Percentiles rank a stretch among this genome's conserved stretches.
These are phyloP conservation scores for Psophia crepitans DNA, from an alignment of 2,113 vertebrate genomes.

Conservation along the genomic window DNA sequence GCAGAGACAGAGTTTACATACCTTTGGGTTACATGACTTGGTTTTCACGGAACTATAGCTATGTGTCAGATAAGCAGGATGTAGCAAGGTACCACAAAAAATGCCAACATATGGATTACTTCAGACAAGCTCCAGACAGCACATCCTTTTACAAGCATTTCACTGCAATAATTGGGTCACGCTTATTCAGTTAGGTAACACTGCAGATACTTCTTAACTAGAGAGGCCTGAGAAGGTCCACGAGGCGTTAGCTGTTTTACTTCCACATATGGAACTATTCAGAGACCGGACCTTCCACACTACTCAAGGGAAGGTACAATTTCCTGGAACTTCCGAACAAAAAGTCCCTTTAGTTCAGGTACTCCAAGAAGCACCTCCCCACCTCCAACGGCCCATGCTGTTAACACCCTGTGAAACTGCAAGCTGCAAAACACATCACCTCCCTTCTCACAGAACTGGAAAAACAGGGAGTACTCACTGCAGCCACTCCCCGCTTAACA, in stretches of 20 bases:
- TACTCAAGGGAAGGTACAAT: background rate
- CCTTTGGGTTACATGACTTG: background rate
- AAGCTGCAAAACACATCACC: background rate
- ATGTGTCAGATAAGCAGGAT: background rate
- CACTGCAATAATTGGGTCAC: background rate
- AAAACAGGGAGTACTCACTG: background rate
- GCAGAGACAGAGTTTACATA: background rate
- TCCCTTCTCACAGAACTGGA: background rate
- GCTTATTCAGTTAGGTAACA: background rate
- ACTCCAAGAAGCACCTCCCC: background rate
- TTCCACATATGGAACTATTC: background rate
- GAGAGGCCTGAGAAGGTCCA: background rate
- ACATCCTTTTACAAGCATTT: background rate
- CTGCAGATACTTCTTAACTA: background rate
- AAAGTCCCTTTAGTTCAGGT: background rate
- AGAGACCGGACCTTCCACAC: background rate
- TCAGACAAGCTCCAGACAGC: background rate
- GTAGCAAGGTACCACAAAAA: background rate
- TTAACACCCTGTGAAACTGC: background rate
- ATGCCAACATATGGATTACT: background rate
- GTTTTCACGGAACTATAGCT: background rate
- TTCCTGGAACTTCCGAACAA: background rate
- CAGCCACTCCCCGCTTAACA: background rate
- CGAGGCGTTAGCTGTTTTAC: background rate
- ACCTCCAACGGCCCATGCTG: background rate